phyloP scores from a whole-genome alignment of 2,113 vertebrate species.

The Oryzias curvinotus region DNA sequence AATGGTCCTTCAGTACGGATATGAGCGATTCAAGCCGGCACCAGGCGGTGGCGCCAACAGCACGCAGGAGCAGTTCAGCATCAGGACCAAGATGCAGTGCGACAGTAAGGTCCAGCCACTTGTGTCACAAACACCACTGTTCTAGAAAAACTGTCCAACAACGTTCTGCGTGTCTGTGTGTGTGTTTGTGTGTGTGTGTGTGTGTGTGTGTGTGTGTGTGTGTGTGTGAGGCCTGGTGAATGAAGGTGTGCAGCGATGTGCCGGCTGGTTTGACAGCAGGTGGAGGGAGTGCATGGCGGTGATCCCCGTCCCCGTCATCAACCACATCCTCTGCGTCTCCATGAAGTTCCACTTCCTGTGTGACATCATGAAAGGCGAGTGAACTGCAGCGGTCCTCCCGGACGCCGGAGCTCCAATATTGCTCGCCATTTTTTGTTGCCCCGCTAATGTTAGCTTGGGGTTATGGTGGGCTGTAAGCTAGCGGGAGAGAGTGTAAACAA shows the following conservation, averaged over 20 bases:
- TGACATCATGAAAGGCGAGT: constrained; percentile 67
- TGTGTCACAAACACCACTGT: too few species aligned
- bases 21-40: constrained; percentile 10
- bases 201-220: not conserved
- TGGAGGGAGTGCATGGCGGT: constrained; percentile 46
- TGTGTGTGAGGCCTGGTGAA: constrained; percentile 75
- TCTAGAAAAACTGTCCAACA: too few species aligned
- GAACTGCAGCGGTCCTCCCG: too few species aligned
- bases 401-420: too few species aligned
- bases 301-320: constrained; percentile 73
- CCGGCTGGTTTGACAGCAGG: constrained; percentile 71
- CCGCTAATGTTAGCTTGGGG: too few species aligned
- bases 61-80: constrained; percentile 76
- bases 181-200: not conserved
- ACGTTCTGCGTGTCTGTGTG: not conserved
- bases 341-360: constrained; percentile 88
- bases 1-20: constrained; percentile 75
- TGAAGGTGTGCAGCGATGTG: constrained; percentile 73
- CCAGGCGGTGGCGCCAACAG: accelerated
- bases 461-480: too few species aligned
- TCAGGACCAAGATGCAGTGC: constrained; percentile 83
- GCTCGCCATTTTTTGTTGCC: too few species aligned
- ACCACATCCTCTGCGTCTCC: constrained; percentile 85
- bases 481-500: too few species aligned
- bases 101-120: constrained; percentile 72